Conservation (phyloP, 2,888 invertebrate genomes). For the Ellobium chinense region DNA sequence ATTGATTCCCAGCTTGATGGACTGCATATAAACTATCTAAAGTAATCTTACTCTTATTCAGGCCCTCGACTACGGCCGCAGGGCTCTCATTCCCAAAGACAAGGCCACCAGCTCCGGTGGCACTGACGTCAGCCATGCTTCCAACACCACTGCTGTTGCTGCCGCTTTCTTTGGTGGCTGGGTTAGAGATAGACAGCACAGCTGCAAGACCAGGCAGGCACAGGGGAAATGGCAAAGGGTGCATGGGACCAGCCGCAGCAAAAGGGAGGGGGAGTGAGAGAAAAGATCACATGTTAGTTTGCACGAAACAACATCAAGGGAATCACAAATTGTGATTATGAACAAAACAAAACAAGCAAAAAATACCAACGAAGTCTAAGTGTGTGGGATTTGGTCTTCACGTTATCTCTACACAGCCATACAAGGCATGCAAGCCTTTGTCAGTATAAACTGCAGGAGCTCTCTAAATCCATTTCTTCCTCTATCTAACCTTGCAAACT, state of each 20-base stretch:
- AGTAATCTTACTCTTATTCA: constrained; percentile 61
- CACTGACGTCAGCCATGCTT: constrained; percentile 57
- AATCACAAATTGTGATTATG: background rate
- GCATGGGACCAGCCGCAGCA: background rate
- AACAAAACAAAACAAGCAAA: no score
- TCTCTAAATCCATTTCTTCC: no score
- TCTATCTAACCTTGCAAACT: no score
- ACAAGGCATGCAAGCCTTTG: no score
- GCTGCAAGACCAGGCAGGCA: constrained; percentile 57
- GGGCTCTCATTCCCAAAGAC: constrained; percentile 72
- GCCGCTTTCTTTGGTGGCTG: constrained; percentile 61
- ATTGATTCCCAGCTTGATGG: no score
- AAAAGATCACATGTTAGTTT: constrained; percentile 27
- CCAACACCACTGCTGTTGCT: constrained; percentile 54
- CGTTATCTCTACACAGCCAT: no score
- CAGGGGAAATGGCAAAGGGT: background rate
- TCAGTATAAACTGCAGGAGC: no score
- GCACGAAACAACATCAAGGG: constrained; percentile 7
- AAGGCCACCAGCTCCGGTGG: constrained; percentile 10
- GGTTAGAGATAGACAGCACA: constrained; percentile 67
- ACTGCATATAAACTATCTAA: no score
- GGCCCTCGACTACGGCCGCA: constrained; percentile 50
- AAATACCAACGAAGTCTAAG: no score
- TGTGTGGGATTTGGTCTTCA: no score
- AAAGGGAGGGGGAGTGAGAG: constrained; percentile 20